phyloP scores from a whole-genome alignment of 2,888 invertebrate species.

The Resseliella maxima region DNA sequence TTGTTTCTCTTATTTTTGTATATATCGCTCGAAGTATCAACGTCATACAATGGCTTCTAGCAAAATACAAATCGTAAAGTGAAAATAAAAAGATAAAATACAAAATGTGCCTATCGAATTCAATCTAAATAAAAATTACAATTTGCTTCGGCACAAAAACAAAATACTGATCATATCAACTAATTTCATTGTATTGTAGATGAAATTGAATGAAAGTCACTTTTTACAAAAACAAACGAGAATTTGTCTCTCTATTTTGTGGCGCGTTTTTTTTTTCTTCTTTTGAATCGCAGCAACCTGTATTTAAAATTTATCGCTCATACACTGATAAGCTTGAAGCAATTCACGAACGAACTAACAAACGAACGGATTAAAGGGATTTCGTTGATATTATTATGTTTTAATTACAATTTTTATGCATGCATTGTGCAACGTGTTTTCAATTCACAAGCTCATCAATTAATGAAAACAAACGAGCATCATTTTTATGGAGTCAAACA shows the following conservation, averaged over 20 bases:
- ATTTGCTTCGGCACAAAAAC: neutral
- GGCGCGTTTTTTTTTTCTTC: neutral
- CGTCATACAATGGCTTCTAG: neutral
- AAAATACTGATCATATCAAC: neutral
- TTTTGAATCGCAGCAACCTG: neutral
- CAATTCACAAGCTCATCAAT: neutral
- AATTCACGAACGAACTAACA: too few relatives aligned
- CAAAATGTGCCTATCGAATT: neutral
- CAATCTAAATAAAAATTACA: neutral
- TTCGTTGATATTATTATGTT: slow-evolving; percentile 37
- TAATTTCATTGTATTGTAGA: neutral
- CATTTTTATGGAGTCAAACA: neutral
- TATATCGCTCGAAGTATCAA: slow-evolving; percentile 3
- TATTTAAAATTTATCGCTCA: neutral
- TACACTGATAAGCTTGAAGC: neutral
- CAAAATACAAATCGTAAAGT: neutral
- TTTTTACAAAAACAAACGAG: neutral
- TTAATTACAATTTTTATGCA: neutral
- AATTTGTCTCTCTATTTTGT: neutral
- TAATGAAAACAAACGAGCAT: neutral
- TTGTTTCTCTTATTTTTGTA: neutral
- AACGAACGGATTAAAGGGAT: neutral
- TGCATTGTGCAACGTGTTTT: neutral
- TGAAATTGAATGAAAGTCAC: slow-evolving; percentile 1
- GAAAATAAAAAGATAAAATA: neutral